Base-by-base conservation (phyloP, 2,888 invertebrate genomes). In the Habroteleia sp. region DNA sequence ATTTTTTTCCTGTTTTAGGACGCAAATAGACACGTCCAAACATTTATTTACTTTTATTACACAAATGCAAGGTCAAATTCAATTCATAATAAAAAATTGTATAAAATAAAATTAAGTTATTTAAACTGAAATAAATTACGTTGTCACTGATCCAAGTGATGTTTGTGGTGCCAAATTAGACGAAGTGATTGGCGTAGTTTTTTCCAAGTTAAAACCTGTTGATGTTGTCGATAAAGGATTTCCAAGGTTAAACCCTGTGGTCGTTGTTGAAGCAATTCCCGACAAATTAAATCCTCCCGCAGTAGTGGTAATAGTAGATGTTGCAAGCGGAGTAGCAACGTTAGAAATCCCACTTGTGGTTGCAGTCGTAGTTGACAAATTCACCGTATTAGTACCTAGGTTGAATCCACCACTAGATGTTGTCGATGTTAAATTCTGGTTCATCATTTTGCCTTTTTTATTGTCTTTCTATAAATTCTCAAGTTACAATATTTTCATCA, bases 101-200 rank as follows among this genome's bases (percentile, higher is more conserved):
- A n/a, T n/a, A n/a, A n/a, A n/a, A n/a, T n/a, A n/a, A n/a, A n/a
- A n/a, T n/a, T n/a, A n/a, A n/a, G n/a, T n/a, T n/a, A n/a, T n/a
- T n/a, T n/a, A n/a, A n/a, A n/a, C n/a, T n/a, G n/a, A n/a, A n/a
- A n/a, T n/a, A n/a, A n/a, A n/a, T n/a, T 35, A 10, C 86, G 84
- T 87, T n/a, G 86, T 87, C 7, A 81, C 79, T 11, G 84, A 81
- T 23, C 84, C 85, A 14, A 88, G 77, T 6, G 84, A 79, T 10
- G 83, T 82, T 66, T 84, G 84, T 23, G 87, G 82, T 31, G 73
- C 65, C 37, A 65, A 73, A 44, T 54, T 76, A 5, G 71, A 13
- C 1, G 58, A 56, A 39, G 74, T 48, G 2, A 44, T 39, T 17
- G 82, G 71, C 6, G 77, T 77, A 16, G 80, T 78, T 68, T 80